Evolutionary conservation across 2,113 vertebrate genomes (phyloP).

Genomic region (Egretta garzetta): DNA sequence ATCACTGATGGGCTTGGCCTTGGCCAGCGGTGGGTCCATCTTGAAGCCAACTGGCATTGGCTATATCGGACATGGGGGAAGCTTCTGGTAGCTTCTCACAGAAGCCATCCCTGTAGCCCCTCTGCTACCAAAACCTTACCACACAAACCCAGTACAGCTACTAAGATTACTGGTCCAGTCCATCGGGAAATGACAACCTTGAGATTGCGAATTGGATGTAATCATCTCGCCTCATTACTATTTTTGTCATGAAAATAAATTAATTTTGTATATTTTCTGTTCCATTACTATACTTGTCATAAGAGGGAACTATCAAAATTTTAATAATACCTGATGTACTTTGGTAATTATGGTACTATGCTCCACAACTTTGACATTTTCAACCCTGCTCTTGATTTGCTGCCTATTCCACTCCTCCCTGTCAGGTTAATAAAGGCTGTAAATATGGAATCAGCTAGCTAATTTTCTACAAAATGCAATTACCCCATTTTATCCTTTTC

Average conservation of each 20-base stretch:
- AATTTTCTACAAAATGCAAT: conserved; percentile 3
- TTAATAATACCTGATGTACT: conserved; percentile 44
- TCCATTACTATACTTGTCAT: conserved; percentile 50
- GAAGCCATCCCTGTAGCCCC: no score
- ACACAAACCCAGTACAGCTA: neutral
- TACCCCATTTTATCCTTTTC: neutral
- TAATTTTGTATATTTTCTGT: conserved; percentile 60
- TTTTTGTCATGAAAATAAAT: conserved; percentile 66
- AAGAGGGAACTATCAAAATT: conserved; percentile 42
- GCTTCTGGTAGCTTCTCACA: no score
- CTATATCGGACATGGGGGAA: no score
- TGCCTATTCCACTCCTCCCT: neutral
- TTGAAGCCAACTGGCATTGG: no score
- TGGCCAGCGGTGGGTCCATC: no score
- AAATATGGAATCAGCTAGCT: conserved; percentile 15
- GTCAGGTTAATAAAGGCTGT: conserved; percentile 25
- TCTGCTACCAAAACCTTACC: no score
- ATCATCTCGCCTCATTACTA: conserved; percentile 57
- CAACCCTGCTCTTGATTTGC: conserved; percentile 38
- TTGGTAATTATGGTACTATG: conserved; percentile 31
- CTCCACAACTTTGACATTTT: conserved; percentile 53
- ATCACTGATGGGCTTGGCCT: no score
- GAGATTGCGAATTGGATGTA: conserved; percentile 12
- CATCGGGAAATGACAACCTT: conserved; percentile 3
- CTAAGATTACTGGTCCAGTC: conserved; percentile 1